Evolutionary conservation across 2,113 vertebrate species (phyloP).

Genomic region (Pholis gunnellus): DNA sequence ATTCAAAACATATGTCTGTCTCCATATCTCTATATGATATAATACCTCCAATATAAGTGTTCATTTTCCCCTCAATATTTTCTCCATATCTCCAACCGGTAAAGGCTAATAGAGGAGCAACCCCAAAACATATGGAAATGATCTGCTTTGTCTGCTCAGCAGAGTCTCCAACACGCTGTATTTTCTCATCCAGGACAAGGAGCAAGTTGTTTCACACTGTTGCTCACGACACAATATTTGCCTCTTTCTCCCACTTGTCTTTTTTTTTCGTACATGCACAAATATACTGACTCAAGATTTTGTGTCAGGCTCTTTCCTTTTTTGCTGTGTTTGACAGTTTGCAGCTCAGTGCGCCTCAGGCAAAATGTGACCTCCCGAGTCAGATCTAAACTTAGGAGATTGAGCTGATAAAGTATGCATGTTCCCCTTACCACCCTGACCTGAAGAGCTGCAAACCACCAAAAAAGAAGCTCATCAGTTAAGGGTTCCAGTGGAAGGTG

Average conservation of each 20-base stretch:
- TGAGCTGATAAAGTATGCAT: constrained; percentile 37
- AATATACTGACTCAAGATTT: constrained; percentile 1
- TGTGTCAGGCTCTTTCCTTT: constrained; percentile 5
- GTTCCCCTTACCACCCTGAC: background rate
- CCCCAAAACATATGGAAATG: background rate
- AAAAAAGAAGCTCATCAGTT: constrained; percentile 13
- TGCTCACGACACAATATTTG: background rate
- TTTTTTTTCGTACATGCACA: constrained; percentile 8
- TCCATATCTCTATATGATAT: background rate
- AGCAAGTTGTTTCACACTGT: background rate
- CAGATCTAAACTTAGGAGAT: constrained; percentile 29
- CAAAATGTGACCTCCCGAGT: constrained; percentile 6
- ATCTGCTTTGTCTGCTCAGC: background rate
- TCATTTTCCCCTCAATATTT: background rate
- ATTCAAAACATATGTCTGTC: background rate
- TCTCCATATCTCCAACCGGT: background rate
- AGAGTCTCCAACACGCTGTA: background rate
- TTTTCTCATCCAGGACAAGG: background rate
- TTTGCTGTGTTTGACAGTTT: constrained; percentile 15
- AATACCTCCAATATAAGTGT: background rate
- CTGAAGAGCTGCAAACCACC: constrained; percentile 9
- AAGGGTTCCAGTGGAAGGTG: constrained; percentile 23
- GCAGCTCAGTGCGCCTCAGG: background rate
- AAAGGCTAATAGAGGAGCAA: background rate
- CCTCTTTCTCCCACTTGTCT: background rate